Evolutionary conservation across 1,140 invertebrate species (phyloP), one percentile per base, ranked within the genome.

Genomic region (Halesus radiatus): DNA sequence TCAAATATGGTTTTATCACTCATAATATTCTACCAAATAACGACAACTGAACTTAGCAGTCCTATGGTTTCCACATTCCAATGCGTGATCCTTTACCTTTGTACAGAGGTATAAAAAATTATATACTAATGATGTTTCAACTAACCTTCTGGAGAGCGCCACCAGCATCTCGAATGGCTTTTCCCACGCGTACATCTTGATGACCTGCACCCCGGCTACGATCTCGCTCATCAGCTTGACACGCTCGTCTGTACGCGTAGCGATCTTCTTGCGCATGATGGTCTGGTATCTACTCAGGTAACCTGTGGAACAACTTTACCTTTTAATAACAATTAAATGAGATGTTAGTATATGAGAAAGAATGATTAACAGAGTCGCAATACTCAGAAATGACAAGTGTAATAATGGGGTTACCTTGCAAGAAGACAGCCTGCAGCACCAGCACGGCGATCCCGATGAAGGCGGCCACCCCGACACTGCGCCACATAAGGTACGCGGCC

Each of bases 111-210:
- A 32, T 1, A 32, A 32, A 6, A 32, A 6, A 32, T 6, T 32
- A 32, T 7, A 32, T 32, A 32, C 10, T 58, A 58, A 58, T n/a
- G 22, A 22, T n/a, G 1, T 60, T 10, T 37, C 4, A 29, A 76
- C 50, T 83, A 86, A 92, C 91, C 87, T 91, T 87, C 93, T 87
- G 6, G 91, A 89, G 29, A 90, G 81, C 64, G 92, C 89, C 2
- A 95, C 93, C 3, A 95, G 85, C 82, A 91, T 90, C 74, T 93
- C 91, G 84, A 96, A 96, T 5, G 94, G 93, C 83, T 93, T 93
- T 84, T 96, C 95, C 95, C 95, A 96, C 1, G 94, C 92, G 84
- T 96, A 96, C 95, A 96, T 96, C 91, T 97, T 97, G 74, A 94
- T 94, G 0, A 97, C 94, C 88, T 96, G 92, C 56, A 94, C 92